Conservation (phyloP, 2,797 vertebrate genomes). For the Capromys pilorides region DNA sequence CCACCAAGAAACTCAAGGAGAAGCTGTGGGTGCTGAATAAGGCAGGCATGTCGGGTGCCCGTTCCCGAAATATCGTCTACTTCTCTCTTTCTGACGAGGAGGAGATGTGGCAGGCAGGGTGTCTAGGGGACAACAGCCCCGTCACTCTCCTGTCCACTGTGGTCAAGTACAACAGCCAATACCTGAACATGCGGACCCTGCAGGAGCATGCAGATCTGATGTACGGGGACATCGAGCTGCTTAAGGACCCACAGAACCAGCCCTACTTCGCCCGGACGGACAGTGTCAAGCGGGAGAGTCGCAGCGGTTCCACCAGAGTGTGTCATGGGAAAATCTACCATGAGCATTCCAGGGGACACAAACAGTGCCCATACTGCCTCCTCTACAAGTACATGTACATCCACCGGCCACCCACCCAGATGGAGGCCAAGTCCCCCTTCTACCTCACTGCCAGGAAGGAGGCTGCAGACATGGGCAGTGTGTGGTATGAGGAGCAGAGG, state of each 20-base stretch:
- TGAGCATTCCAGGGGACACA: slow-evolving; percentile 76
- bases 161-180: slow-evolving; percentile 84
- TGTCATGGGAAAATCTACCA: slow-evolving; percentile 79
- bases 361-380: slow-evolving; percentile 78
- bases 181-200: slow-evolving; percentile 81
- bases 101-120: slow-evolving; percentile 80
- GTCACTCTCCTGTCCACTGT: slow-evolving; percentile 73
- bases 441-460: slow-evolving; percentile 77
- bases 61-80: slow-evolving; percentile 75
- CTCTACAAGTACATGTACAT: slow-evolving; percentile 80
- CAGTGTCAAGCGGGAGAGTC: slow-evolving; percentile 80
- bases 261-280: slow-evolving; percentile 80
- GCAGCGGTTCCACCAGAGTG: slow-evolving; percentile 14
- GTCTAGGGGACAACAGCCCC: slow-evolving; percentile 77
- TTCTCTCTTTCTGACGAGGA: slow-evolving; percentile 81
- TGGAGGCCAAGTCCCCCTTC: slow-evolving; percentile 78
- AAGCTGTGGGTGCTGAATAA: slow-evolving; percentile 82
- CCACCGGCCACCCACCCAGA: slow-evolving; percentile 67
- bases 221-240: slow-evolving; percentile 79
- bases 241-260: slow-evolving; percentile 81
- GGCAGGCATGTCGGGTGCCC: slow-evolving; percentile 77
- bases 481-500: slow-evolving; percentile 81
- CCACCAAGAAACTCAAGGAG: slow-evolving; percentile 84
- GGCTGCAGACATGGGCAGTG: slow-evolving; percentile 39
- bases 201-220: slow-evolving; percentile 78